Evolutionary conservation across 1,140 invertebrate species (phyloP).

Genomic region (Drosophila novamexicana): DNA sequence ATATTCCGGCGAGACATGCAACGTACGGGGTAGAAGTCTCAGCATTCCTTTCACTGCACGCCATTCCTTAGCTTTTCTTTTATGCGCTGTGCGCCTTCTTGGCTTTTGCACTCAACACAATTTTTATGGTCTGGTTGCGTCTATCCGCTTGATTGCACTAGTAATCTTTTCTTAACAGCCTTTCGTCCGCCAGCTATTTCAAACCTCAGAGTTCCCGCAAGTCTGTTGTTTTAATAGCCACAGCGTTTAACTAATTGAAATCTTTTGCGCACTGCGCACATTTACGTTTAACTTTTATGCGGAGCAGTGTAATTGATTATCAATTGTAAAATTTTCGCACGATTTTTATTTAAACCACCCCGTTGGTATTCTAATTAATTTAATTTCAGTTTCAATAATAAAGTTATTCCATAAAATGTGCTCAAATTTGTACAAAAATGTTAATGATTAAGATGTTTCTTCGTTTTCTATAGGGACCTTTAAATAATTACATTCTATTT

Average conservation of each 20-base stretch:
- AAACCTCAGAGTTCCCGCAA: conserved; percentile 14
- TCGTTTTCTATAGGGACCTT: conserved; percentile 50
- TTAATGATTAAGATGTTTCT: conserved; percentile 60
- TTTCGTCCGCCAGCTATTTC: conserved; percentile 1
- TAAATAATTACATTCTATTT: conserved; percentile 68
- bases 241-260: conserved; percentile 80
- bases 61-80: not conserved
- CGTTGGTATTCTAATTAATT: conserved; percentile 55
- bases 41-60: conserved; percentile 38
- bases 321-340: conserved; percentile 40
- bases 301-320: conserved; percentile 54
- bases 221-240: conserved; percentile 66
- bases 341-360: conserved; percentile 24
- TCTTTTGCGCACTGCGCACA: conserved; percentile 47
- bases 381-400: conserved; percentile 48
- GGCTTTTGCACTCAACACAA: conserved; percentile 76
- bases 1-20: conserved; percentile 50
- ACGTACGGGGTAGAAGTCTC: not conserved
- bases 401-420: conserved; percentile 48
- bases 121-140: conserved; percentile 82
- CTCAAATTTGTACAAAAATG: conserved; percentile 53
- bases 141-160: conserved; percentile 80
- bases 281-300: conserved; percentile 37
- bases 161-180: conserved; percentile 77
- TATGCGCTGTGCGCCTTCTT: conserved; percentile 56